These are phyloP conservation scores for Phrynosoma platyrhinos DNA, from an alignment of 2,113 vertebrate genomes.

Conservation along the genomic window DNA sequence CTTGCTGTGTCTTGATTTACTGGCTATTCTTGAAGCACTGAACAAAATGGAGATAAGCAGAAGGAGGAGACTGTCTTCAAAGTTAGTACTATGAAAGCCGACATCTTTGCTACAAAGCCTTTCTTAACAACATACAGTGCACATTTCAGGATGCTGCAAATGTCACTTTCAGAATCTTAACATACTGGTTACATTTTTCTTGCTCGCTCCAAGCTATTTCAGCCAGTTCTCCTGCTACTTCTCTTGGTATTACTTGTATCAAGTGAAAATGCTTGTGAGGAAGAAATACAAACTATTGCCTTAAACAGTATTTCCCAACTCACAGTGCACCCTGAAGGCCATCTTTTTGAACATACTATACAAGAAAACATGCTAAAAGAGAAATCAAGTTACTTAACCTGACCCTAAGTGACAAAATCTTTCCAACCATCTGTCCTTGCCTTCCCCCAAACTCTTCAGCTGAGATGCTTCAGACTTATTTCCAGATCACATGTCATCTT, in stretches of 20 bases:
- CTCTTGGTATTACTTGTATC: conserved; percentile 6
- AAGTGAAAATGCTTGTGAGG: conserved; percentile 2
- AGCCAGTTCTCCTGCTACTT: conserved; percentile 4
- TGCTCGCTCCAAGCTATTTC: conserved; percentile 26
- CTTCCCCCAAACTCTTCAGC: neutral
- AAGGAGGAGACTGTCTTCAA: neutral
- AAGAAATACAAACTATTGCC: conserved; percentile 5
- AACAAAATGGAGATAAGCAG: neutral
- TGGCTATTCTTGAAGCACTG: neutral
- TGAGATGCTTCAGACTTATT: neutral
- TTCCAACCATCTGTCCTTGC: neutral
- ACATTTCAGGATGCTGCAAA: conserved; percentile 10
- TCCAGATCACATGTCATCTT: conserved; percentile 17
- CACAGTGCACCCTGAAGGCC: conserved; percentile 1
- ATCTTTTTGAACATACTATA: conserved; percentile 20
- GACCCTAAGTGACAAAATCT: conserved; percentile 17
- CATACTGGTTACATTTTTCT: neutral
- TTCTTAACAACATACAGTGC: neutral
- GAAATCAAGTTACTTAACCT: conserved; percentile 14
- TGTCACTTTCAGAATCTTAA: conserved; percentile 5
- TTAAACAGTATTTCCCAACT: conserved; percentile 18
- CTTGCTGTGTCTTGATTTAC: neutral
- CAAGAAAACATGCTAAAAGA: neutral
- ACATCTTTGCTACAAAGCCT: conserved; percentile 13
- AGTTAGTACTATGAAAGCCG: conserved; percentile 3